phyloP scores from a whole-genome alignment of 2,888 invertebrate species.

The Erebia epiphron region DNA sequence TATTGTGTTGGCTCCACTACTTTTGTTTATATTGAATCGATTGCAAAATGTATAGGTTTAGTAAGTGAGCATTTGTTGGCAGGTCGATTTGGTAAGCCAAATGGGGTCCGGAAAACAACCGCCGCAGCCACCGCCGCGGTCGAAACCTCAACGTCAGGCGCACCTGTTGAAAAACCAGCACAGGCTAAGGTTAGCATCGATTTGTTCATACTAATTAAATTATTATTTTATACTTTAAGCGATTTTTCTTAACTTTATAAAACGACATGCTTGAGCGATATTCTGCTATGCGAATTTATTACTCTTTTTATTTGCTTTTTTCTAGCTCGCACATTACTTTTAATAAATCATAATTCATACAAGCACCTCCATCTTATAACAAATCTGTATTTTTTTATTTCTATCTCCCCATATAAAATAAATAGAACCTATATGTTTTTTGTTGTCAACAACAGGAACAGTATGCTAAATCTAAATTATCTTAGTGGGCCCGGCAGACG shows the following conservation, averaged over 20 bases:
- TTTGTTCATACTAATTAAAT: constrained; percentile 15
- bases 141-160: constrained; percentile 49
- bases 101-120: constrained; percentile 62
- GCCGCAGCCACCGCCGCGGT: constrained; percentile 56
- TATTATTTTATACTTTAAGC: constrained; percentile 37
- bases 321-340: constrained; percentile 22
- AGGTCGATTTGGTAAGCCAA: constrained; percentile 78
- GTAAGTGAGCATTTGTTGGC: constrained; percentile 54
- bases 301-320: constrained; percentile 41
- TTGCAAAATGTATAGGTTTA: constrained; percentile 38
- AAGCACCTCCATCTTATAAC: constrained; percentile 5
- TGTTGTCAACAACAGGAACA: not conserved
- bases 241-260: constrained; percentile 35
- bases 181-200: constrained; percentile 65
- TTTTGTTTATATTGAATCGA: not conserved
- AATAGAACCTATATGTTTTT: not conserved
- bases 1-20: constrained; percentile 9
- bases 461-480: not conserved
- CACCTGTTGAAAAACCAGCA: constrained; percentile 60
- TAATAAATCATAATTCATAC: not conserved
- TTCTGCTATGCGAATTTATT: constrained; percentile 54
- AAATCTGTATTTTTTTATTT: constrained; percentile 8
- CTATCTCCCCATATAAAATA: not conserved
- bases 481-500: no score
- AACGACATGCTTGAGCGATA: constrained; percentile 44